Conservation (phyloP, 2,113 vertebrate genomes). For the Sylvilagus bachmani region DNA sequence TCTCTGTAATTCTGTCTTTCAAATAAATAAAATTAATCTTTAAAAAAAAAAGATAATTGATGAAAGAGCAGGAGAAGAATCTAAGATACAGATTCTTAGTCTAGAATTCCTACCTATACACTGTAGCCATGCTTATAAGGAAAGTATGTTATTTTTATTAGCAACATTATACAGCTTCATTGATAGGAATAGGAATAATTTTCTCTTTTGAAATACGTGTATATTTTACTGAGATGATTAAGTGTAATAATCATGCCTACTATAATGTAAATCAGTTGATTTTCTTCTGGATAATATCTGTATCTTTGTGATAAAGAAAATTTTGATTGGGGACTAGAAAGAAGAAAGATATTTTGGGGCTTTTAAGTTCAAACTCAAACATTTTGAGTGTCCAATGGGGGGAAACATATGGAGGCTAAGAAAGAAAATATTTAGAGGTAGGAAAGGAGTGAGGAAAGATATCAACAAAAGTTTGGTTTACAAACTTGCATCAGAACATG, state of each 20-base stretch:
- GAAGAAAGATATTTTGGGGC: not conserved
- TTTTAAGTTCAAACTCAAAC: not conserved
- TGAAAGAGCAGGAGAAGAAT: not conserved
- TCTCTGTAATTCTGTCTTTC: no score
- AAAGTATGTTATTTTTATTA: not conserved
- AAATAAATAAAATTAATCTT: not conserved
- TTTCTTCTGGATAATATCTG: not conserved
- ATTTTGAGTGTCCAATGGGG: not conserved
- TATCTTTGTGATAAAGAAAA: not conserved
- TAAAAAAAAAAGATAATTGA: not conserved
- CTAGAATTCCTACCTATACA: not conserved
- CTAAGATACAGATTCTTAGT: not conserved
- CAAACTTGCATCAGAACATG: not conserved
- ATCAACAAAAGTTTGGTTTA: not conserved
- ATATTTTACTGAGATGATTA: not conserved
- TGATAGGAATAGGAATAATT: not conserved
- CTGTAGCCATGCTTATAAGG: not conserved
- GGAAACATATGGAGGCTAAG: not conserved
- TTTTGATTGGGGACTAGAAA: not conserved
- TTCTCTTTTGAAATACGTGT: not conserved
- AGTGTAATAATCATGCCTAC: not conserved
- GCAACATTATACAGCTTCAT: not conserved
- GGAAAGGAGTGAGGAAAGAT: not conserved
- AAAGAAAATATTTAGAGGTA: not conserved
- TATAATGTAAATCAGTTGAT: not conserved